Percentiles rank a stretch among this genome's conserved stretches.
These are phyloP conservation scores for Macrophya alboannulata DNA, from an alignment of 2,888 invertebrate species.

Conservation along the genomic window DNA sequence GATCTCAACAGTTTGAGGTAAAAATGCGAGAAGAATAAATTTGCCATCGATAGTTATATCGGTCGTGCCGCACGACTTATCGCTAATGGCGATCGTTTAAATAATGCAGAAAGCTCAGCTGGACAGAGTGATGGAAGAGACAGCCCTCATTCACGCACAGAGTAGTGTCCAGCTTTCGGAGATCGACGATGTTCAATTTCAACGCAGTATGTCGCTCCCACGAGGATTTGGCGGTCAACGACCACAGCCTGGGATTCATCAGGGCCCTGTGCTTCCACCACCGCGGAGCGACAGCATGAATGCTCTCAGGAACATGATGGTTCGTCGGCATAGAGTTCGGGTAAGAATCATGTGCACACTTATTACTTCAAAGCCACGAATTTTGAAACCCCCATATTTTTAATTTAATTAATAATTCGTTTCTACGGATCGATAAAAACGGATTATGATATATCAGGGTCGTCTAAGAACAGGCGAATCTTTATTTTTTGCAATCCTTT, in stretches of 20 bases:
- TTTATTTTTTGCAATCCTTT: background rate
- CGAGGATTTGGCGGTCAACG: conserved; percentile 78
- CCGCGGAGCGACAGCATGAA: conserved; percentile 79
- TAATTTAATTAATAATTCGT: background rate
- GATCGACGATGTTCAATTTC: conserved; percentile 75
- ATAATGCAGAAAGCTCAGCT: conserved; percentile 69
- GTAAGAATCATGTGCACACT: conserved; percentile 67
- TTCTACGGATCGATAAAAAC: background rate
- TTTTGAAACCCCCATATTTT: background rate
- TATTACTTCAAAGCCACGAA: background rate
- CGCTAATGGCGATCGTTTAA: background rate
- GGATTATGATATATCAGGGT: no score
- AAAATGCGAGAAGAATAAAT: no score
- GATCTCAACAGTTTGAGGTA: conserved; percentile 74
- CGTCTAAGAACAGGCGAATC: background rate
- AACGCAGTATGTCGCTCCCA: conserved; percentile 79
- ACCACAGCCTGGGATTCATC: conserved; percentile 68
- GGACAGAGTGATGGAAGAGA: conserved; percentile 72
- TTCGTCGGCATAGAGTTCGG: conserved; percentile 75
- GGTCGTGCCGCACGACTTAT: background rate
- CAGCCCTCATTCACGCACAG: conserved; percentile 72
- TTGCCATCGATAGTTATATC: background rate
- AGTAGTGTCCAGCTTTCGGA: conserved; percentile 73
- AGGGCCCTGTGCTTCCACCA: conserved; percentile 76
- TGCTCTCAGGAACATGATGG: conserved; percentile 77